Base-by-base conservation (phyloP, 2,888 invertebrate species). In the Auanema sp. region DNA sequence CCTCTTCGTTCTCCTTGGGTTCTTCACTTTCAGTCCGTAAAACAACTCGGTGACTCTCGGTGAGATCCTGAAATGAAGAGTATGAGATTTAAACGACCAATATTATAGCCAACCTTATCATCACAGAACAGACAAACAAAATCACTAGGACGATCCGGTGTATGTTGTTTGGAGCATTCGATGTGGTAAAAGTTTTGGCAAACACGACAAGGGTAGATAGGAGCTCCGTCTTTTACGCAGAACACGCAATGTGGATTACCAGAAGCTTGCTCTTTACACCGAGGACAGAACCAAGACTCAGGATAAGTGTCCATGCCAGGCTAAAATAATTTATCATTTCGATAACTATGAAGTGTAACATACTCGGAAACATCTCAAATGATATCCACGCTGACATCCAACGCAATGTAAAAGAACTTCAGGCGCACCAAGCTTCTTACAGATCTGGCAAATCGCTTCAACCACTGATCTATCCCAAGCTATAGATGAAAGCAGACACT, bases 381-480 rank as follows among this genome's bases (percentile, higher is more conserved):
- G 97, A 86, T 95, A 96, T 57, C 96, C 97, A 85, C 93, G 92
- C 86, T 97, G 97, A 86, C 97, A 97, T 72, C 94, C 92, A 86
- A 97, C 97, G 85, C 97, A 97, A 24, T 97, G 87, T 77, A 97
- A 86, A 75, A 97, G 87, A 85, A 94, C 91, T 77, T 93, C 95
- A 85, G 97, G 96, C 82, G 94, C 92, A 86, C 96, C 95, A 66
- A 94, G 96, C 82, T 91, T 90, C 83, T 92, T 90, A 87, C 97
- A 97, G 86, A 97, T 94, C 86, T 97, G 96, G 86, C 76, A 76
- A 10, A 56, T 58, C 1, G 95, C 96, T 89, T 95, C 94, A 95
- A 97, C 95, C 84, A 95, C 92, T 87, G 94, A 94, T 87, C 95
- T 94, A 87, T 97, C 96, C 97, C 97, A 97, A 44, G 95, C 94